phyloP scores from a whole-genome alignment of 2,797 vertebrate genomes.

The Hippopotamyrus pictus region DNA sequence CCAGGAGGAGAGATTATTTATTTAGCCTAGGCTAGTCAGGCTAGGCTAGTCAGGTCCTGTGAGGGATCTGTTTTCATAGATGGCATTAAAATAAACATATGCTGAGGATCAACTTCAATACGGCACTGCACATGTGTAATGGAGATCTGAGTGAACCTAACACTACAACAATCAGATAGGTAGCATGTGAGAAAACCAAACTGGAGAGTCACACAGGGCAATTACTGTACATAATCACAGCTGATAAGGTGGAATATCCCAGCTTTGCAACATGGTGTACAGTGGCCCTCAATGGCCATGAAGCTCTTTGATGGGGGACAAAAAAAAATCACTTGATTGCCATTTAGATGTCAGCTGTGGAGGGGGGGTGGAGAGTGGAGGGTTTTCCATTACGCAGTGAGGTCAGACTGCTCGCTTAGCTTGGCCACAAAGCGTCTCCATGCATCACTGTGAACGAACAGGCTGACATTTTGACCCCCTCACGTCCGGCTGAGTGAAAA shows the following conservation, averaged over 20 bases:
- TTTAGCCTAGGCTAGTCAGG: not conserved
- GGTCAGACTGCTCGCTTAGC: not conserved
- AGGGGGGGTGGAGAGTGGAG: slow-evolving; percentile 5
- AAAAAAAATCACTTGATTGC: not conserved
- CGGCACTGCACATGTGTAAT: not conserved
- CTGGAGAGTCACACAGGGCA: not conserved
- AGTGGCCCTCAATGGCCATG: not conserved
- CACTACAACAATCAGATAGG: not conserved
- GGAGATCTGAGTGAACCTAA: not conserved
- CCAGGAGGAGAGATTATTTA: not conserved
- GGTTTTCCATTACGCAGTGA: slow-evolving; percentile 18
- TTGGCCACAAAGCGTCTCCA: not conserved
- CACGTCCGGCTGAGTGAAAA: not conserved
- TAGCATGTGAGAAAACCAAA: not conserved
- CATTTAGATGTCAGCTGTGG: not conserved
- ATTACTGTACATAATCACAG: not conserved
- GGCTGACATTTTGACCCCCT: not conserved
- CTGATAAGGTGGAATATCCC: not conserved
- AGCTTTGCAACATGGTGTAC: not conserved
- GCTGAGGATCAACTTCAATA: not conserved
- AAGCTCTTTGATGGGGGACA: not conserved
- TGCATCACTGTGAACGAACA: slow-evolving; percentile 5
- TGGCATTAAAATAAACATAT: not conserved
- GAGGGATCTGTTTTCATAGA: not conserved
- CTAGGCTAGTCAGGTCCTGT: not conserved